Evolutionary conservation across 2,113 vertebrate species (phyloP).

Genomic region (Conger conger): DNA sequence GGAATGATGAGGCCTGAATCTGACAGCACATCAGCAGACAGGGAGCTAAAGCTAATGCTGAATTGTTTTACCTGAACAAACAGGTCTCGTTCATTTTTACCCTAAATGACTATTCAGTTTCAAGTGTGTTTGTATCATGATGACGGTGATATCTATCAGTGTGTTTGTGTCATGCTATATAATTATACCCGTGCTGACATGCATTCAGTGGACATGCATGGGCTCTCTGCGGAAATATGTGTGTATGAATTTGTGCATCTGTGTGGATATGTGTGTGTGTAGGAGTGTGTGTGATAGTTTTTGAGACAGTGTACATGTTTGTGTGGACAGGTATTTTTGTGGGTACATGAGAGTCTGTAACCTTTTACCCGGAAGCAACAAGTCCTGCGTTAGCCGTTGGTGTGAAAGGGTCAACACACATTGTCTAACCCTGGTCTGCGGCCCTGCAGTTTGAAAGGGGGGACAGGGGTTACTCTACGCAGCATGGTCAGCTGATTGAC

Average conservation of each 20-base stretch:
- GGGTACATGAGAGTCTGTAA: too few species aligned
- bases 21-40: not conserved
- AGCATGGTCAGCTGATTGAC: too few species aligned
- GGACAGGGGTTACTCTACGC: too few species aligned
- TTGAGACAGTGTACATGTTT: not conserved
- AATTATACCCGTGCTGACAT: not conserved
- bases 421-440: too few species aligned
- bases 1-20: not conserved
- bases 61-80: not conserved
- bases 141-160: not conserved
- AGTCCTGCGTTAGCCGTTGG: too few species aligned
- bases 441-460: too few species aligned
- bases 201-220: not conserved
- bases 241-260: not conserved
- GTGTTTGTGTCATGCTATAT: not conserved
- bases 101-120: not conserved
- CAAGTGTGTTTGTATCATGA: not conserved
- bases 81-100: not conserved
- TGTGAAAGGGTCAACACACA: too few species aligned
- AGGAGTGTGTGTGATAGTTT: not conserved
- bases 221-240: not conserved
- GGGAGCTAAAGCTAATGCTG: not conserved
- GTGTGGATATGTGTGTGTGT: too few species aligned
- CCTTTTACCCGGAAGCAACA: too few species aligned
- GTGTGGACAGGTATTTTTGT: not conserved